These are phyloP conservation scores for Serrognathus titanus DNA, from an alignment of 2,888 invertebrate genomes.

Conservation along the genomic window DNA sequence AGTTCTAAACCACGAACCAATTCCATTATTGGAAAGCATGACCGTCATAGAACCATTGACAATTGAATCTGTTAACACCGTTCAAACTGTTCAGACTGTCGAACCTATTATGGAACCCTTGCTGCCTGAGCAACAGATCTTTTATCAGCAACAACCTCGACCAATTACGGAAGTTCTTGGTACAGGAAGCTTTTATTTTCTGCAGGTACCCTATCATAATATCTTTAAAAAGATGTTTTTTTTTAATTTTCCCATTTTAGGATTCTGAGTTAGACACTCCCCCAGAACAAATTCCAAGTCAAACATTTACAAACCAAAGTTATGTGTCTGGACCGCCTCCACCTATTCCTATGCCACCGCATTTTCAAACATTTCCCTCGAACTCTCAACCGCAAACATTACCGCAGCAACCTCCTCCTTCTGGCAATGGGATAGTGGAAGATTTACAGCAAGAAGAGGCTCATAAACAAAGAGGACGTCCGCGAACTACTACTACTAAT, in stretches of 20 bases:
- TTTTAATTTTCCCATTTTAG: slow-evolving; percentile 27
- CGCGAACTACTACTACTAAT: slow-evolving; percentile 25
- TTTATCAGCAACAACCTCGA: slow-evolving; percentile 47
- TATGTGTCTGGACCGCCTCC: slow-evolving; percentile 60
- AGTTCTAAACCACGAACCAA: slow-evolving; percentile 15
- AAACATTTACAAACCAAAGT: slow-evolving; percentile 84
- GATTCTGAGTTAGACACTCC: slow-evolving; percentile 83
- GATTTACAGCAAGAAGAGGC: slow-evolving; percentile 22
- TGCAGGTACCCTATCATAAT: slow-evolving; percentile 59
- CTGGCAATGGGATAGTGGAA: slow-evolving; percentile 19
- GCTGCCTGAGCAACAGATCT: slow-evolving; percentile 33
- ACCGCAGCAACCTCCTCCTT: slow-evolving; percentile 52
- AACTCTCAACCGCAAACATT: slow-evolving; percentile 46
- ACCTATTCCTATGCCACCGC: slow-evolving; percentile 57
- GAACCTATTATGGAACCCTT: slow-evolving; percentile 28
- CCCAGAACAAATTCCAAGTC: slow-evolving; percentile 66
- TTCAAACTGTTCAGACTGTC: slow-evolving; percentile 18
- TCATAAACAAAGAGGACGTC: slow-evolving; percentile 29
- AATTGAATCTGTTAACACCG: slow-evolving; percentile 16
- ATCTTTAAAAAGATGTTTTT: neutral
- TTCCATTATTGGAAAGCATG: slow-evolving; percentile 19
- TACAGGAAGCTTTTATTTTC: slow-evolving; percentile 73
- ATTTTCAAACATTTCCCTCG: slow-evolving; percentile 42
- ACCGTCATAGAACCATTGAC: slow-evolving; percentile 17
- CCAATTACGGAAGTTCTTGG: slow-evolving; percentile 76